Percentiles rank a stretch among this genome's conserved stretches.
Evolutionary conservation across 2,797 vertebrate species (phyloP).

Genomic region (Poecilia wingei): DNA sequence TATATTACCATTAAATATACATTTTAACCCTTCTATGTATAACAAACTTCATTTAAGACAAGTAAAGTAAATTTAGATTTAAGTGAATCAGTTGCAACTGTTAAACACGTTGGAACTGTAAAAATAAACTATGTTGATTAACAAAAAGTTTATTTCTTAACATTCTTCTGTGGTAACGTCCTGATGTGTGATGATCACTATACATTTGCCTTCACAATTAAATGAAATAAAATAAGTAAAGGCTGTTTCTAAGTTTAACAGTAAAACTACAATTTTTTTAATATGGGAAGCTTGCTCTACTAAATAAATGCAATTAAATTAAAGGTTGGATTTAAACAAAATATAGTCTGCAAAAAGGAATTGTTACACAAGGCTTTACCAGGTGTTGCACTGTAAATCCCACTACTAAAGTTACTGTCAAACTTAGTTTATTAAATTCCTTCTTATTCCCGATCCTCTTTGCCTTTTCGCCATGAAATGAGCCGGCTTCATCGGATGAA

Average conservation of each 20-base stretch:
- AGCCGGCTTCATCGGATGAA: conserved; percentile 42
- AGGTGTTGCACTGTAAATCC: conserved; percentile 22
- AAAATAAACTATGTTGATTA: background rate
- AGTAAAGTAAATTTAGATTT: background rate
- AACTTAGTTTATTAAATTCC: conserved; percentile 31
- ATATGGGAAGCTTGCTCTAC: background rate
- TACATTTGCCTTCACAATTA: background rate
- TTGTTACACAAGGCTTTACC: background rate
- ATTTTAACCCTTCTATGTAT: background rate
- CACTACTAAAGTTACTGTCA: conserved; percentile 18
- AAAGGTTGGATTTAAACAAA: background rate
- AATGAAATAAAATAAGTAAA: background rate
- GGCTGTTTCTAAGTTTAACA: background rate
- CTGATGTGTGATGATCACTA: background rate
- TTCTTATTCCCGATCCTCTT: conserved; percentile 24
- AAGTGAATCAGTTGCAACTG: background rate
- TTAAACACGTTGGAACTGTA: background rate
- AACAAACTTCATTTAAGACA: background rate
- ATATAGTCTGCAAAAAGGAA: background rate
- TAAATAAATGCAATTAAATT: background rate
- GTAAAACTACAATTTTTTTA: background rate
- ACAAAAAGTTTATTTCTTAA: background rate
- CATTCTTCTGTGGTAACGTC: background rate
- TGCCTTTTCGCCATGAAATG: conserved; percentile 17
- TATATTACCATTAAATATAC: background rate